Evolutionary conservation across 2,113 vertebrate genomes (phyloP), one percentile per base, ranked within the genome.

Genomic region (Proterorhinus semilunaris): DNA sequence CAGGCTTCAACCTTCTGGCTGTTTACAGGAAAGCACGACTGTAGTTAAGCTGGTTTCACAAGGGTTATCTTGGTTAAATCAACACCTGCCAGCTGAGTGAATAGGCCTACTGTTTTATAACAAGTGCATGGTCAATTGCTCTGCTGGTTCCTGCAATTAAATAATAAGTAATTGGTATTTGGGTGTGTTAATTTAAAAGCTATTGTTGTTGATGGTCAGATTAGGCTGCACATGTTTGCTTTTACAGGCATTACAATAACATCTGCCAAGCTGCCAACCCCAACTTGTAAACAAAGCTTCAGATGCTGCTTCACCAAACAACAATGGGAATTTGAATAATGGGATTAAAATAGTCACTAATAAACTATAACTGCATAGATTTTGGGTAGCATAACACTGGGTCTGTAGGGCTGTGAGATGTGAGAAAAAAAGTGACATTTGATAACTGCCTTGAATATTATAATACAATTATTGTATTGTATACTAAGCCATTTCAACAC

Each of bases 11-110:
- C 46, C 66, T 65, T 54, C 59, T 53, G 13, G 51, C 58, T 62
- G 62, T 69, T 61, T 74, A 68, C 46, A 57, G 62, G 62, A 72
- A 48, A 75, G 45, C 21, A 65, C 21, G 55, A 65, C 16, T 81
- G 46, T 57, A 13, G 17, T 52, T 16, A 47, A 61, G 2, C 44
- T 8, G 51, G 62, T 53, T 51, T 44, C 16, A 1, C 5, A 16
- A 57, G 58, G 42, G 10, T n/a, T 61, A 61, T 61, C 13, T 45
- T 44, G n/a, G 42, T 44, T n/a, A 61, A 45, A 61, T 61, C 42
- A 61, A 61, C 58, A 45, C n/a, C 42, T 45, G 49, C 27, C 49
- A 11, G 6, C 6, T 6, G 15, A 51, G 15, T 13, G 42, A 61
- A 15, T 55, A 45, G 10, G 7, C 12, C 57, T 59, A 15, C n/a